Percentiles rank a stretch among this genome's conserved stretches.
phyloP scores from a whole-genome alignment of 2,797 vertebrate species.

The Coranthus polyacanthus region DNA sequence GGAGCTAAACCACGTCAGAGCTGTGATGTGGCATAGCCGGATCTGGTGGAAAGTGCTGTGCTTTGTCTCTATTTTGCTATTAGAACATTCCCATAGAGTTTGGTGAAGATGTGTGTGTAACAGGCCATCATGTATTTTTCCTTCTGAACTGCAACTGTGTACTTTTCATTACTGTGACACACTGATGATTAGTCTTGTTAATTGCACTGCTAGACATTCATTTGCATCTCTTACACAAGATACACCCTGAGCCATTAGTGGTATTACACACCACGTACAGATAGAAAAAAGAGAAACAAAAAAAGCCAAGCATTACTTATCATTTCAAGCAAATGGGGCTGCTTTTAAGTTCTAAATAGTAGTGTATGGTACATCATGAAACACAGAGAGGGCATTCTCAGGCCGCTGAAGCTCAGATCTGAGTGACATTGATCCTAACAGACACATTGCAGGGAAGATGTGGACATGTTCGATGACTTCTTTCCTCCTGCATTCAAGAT shows the following conservation, averaged over 20 bases:
- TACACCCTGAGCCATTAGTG: slow-evolving; percentile 18
- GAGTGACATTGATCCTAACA: no score
- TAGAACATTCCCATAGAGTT: no score
- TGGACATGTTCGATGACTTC: no score
- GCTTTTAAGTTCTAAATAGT: slow-evolving; percentile 31
- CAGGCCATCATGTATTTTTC: no score
- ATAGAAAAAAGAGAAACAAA: not conserved
- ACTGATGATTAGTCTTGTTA: slow-evolving; percentile 27
- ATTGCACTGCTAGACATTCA: not conserved
- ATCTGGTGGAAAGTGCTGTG: no score
- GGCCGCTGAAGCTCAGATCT: no score
- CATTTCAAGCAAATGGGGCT: slow-evolving; percentile 38
- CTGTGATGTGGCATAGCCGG: no score
- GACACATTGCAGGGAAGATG: no score
- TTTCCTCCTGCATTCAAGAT: no score
- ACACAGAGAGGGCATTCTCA: not conserved
- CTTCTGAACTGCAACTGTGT: not conserved
- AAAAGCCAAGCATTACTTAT: slow-evolving; percentile 21
- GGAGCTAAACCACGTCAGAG: no score
- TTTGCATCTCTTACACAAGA: slow-evolving; percentile 24
- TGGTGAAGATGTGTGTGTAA: no score
- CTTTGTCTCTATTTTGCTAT: no score
- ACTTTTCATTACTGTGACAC: slow-evolving; percentile 23
- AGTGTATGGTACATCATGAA: not conserved
- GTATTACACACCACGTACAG: slow-evolving; percentile 23